These are phyloP conservation scores for Drosophila mojavensis DNA, from an alignment of 1,140 invertebrate genomes.

Conservation along the genomic window DNA sequence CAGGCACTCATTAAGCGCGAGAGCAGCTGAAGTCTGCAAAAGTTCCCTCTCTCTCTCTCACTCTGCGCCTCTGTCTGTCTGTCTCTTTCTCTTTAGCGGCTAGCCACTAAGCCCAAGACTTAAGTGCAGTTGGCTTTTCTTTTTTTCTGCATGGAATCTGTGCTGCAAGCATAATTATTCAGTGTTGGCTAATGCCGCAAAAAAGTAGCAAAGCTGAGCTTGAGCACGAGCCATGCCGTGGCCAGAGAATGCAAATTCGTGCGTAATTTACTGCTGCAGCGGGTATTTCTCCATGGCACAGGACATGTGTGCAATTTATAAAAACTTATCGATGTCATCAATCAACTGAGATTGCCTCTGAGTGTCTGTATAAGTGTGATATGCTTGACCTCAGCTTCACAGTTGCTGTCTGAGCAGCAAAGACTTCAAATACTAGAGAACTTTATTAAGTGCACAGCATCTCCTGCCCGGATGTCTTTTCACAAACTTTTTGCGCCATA, in stretches of 20 bases:
- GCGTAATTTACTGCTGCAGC: conserved; percentile 47
- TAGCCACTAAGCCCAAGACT: conserved; percentile 45
- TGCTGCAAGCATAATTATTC: conserved; percentile 53
- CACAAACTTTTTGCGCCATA: conserved; percentile 3
- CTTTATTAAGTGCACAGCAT: conserved; percentile 62
- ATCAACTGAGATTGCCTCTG: conserved; percentile 58
- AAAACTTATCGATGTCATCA: conserved; percentile 83
- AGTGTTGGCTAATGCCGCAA: conserved; percentile 37
- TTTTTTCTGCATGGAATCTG: conserved; percentile 40
- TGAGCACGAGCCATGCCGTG: conserved; percentile 11
- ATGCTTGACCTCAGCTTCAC: conserved; percentile 33
- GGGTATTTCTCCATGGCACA: conserved; percentile 15
- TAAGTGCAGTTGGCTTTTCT: conserved; percentile 57
- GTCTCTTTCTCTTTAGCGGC: conserved; percentile 3
- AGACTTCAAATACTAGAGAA: conserved; percentile 46
- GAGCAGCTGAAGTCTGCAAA: conserved; percentile 12
- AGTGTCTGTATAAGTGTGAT: conserved; percentile 1
- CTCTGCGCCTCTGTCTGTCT: neutral
- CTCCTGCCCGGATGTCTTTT: conserved; percentile 26
- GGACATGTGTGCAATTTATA: conserved; percentile 64
- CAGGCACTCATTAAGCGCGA: conserved; percentile 11
- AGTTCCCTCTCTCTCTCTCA: neutral
- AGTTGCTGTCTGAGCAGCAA: conserved; percentile 21
- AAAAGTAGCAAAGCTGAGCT: neutral
- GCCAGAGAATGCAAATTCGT: conserved; percentile 45